These are phyloP conservation scores for Papio anubis DNA, from an alignment of 2,113 vertebrate species.

Conservation along the genomic window DNA sequence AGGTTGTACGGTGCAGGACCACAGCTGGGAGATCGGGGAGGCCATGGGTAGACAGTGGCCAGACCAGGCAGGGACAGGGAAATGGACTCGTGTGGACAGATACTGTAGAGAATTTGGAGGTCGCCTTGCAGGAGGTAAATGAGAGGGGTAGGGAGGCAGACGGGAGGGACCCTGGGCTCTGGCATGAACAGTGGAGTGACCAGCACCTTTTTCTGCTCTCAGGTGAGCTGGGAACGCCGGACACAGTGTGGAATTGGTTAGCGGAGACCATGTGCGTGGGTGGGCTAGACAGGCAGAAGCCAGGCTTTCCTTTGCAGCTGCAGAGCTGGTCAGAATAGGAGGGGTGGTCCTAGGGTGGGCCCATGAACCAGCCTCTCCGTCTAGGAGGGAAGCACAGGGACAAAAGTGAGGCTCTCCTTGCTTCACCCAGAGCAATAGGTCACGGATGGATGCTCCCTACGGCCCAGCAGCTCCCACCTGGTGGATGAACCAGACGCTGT, in stretches of 20 bases:
- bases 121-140: too few relatives aligned
- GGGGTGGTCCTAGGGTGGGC: not conserved
- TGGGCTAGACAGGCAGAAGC: fast-evolving
- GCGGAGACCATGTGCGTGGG: fast-evolving
- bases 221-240: not conserved
- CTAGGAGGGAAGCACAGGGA: too few relatives aligned
- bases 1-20: not conserved
- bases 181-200: not conserved
- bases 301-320: not conserved
- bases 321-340: too few relatives aligned
- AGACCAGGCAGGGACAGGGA: not conserved
- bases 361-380: too few relatives aligned
- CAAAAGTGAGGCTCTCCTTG: not conserved
- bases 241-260: fast-evolving
- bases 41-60: not conserved
- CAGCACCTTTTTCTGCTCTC: not conserved
- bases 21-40: not conserved
- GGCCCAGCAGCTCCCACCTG: too few relatives aligned
- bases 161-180: too few relatives aligned
- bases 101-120: not conserved
- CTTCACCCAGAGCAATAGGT: too few relatives aligned
- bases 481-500: fast-evolving
- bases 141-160: too few relatives aligned
- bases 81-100: not conserved
- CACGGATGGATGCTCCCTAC: too few relatives aligned